Percentiles rank a stretch among this genome's conserved stretches.
Evolutionary conservation across 2,113 vertebrate species (phyloP).

Genomic region (Mellivora capensis): DNA sequence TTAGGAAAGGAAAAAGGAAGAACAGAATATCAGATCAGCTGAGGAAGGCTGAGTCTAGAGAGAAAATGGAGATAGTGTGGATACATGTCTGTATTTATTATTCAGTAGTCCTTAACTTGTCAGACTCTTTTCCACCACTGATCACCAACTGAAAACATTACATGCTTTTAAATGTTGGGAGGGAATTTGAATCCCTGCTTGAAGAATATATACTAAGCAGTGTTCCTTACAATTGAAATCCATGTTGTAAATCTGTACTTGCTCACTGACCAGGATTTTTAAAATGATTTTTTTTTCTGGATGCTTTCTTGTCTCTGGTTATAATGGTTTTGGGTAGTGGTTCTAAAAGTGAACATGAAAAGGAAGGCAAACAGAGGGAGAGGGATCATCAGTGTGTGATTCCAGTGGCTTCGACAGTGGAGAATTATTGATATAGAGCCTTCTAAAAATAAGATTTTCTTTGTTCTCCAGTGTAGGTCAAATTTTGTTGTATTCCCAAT

Average conservation of each 20-base stretch:
- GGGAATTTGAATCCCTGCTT: not conserved
- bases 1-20: not conserved
- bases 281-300: not conserved
- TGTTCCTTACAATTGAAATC: not conserved
- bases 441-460: not conserved
- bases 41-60: not conserved
- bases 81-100: rapidly evolving
- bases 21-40: not conserved
- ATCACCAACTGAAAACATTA: not conserved
- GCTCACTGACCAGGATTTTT: not conserved
- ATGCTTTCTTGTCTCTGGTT: not conserved
- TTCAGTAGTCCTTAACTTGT: not conserved
- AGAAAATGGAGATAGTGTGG: not conserved
- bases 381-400: not conserved
- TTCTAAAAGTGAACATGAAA: not conserved
- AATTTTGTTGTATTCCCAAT: not conserved
- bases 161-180: not conserved
- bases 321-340: not conserved
- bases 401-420: not conserved
- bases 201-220: not conserved
- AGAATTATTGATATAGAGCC: not conserved
- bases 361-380: not conserved
- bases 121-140: not conserved
- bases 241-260: not conserved
- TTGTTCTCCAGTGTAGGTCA: not conserved